Evolutionary conservation across 2,113 vertebrate species (phyloP).

Genomic region (Apaloderma vittatum): DNA sequence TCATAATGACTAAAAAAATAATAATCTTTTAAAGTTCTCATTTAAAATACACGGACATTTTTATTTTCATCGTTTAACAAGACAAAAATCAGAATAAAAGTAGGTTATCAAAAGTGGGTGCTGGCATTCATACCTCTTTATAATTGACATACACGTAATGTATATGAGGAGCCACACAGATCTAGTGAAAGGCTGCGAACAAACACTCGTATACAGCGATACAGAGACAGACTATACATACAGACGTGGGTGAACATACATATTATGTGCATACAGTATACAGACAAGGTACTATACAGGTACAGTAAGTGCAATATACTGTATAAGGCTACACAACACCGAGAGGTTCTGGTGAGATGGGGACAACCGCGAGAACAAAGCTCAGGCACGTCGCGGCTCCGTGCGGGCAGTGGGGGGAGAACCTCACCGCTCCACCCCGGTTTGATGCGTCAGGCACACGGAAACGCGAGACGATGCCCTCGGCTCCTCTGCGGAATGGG

Average conservation of each 20-base stretch:
- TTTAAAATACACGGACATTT: conserved; percentile 68
- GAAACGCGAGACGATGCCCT: background rate
- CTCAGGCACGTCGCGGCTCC: background rate
- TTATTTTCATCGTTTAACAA: conserved; percentile 68
- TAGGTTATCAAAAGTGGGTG: conserved; percentile 58
- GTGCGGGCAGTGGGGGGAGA: background rate
- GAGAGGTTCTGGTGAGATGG: conserved; percentile 6
- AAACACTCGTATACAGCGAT: conserved; percentile 45
- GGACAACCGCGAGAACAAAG: conserved; percentile 32
- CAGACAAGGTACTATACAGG: conserved; percentile 66
- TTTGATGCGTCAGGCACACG: conserved; percentile 26
- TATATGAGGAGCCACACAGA: conserved; percentile 44
- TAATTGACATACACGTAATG: conserved; percentile 37
- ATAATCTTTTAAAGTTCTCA: conserved; percentile 55
- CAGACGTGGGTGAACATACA: conserved; percentile 46
- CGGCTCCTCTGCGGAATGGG: background rate
- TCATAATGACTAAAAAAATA: conserved; percentile 25
- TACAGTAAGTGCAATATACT: conserved; percentile 51
- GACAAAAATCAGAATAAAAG: conserved; percentile 66
- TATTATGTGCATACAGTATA: conserved; percentile 43
- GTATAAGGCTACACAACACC: conserved; percentile 51
- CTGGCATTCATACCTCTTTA: conserved; percentile 50
- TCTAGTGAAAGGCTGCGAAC: conserved; percentile 49
- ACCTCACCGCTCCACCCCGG: background rate
- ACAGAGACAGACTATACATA: conserved; percentile 42